phyloP scores from a whole-genome alignment of 37 sponge, comb jelly and placozoan species.

The Cladorhizidae sp. region DNA sequence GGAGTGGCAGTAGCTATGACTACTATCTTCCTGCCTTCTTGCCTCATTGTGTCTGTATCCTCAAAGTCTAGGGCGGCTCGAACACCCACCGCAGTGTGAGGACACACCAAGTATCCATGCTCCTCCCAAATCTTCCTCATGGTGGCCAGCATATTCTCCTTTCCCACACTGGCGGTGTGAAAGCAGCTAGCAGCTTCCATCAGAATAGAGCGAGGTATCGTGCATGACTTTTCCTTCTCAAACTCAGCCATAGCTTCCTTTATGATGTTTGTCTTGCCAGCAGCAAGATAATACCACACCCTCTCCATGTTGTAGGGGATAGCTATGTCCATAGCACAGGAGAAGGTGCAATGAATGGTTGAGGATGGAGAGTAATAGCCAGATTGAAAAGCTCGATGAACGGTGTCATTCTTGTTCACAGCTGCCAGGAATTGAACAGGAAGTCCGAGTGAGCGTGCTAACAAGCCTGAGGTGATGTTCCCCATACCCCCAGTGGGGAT shows the following conservation, averaged over 20 bases:
- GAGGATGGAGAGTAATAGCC: constrained; percentile 1
- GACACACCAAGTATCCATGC: constrained; percentile 53
- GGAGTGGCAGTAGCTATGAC: constrained; percentile 63
- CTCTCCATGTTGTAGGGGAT: constrained; percentile 79
- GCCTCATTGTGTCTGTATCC: background rate
- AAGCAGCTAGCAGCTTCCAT: background rate
- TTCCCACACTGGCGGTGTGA: constrained; percentile 8
- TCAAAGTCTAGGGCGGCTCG: background rate
- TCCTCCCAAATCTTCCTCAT: constrained; percentile 41
- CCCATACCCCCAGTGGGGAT: constrained; percentile 73
- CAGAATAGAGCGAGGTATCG: constrained; percentile 11
- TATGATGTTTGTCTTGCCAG: constrained; percentile 3
- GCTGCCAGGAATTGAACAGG: constrained; percentile 53
- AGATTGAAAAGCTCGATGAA: constrained; percentile 28
- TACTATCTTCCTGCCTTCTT: background rate
- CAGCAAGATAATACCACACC: constrained; percentile 48
- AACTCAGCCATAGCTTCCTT: constrained; percentile 33
- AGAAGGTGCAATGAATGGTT: constrained; percentile 25
- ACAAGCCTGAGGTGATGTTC: constrained; percentile 36
- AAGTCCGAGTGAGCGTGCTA: constrained; percentile 56
- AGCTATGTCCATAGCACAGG: constrained; percentile 65
- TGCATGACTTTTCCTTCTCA: background rate
- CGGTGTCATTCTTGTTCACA: constrained; percentile 62
- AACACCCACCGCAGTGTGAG: constrained; percentile 70
- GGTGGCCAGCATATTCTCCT: constrained; percentile 16